Conservation (phyloP, 2,888 invertebrate genomes). For the Pandemis cinnamomeana region DNA sequence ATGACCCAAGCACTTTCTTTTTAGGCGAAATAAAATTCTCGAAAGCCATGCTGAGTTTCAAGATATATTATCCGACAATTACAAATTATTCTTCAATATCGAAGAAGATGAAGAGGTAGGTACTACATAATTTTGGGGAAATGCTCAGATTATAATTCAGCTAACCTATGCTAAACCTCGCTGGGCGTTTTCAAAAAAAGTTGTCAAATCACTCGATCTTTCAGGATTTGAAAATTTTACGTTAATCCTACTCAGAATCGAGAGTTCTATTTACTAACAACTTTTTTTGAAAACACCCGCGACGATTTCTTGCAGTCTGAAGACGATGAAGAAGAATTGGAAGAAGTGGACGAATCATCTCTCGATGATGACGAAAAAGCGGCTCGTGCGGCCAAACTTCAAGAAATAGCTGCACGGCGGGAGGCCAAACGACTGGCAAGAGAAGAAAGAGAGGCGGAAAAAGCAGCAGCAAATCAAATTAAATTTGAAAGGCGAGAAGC, state of each 20-base stretch:
- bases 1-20: constrained; percentile 37
- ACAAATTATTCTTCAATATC: constrained; percentile 88
- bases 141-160: background rate
- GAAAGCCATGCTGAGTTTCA: constrained; percentile 84
- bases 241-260: too few species aligned
- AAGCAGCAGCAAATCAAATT: constrained; percentile 59
- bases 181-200: too few species aligned
- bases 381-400: constrained; percentile 61
- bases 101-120: constrained; percentile 75
- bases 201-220: too few species aligned
- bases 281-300: too few species aligned
- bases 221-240: too few species aligned
- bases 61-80: constrained; percentile 86
- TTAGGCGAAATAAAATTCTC: constrained; percentile 69
- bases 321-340: constrained; percentile 66
- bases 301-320: constrained; percentile 54
- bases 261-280: too few species aligned
- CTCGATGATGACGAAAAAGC: constrained; percentile 75
- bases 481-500: constrained; percentile 70
- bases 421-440: constrained; percentile 61
- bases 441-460: constrained; percentile 62
- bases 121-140: too few species aligned
- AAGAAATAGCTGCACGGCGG: constrained; percentile 56
- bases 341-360: constrained; percentile 73
- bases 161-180: background rate